phyloP scores from a whole-genome alignment of 2,888 invertebrate genomes.

The Hypolimnas misippus region DNA sequence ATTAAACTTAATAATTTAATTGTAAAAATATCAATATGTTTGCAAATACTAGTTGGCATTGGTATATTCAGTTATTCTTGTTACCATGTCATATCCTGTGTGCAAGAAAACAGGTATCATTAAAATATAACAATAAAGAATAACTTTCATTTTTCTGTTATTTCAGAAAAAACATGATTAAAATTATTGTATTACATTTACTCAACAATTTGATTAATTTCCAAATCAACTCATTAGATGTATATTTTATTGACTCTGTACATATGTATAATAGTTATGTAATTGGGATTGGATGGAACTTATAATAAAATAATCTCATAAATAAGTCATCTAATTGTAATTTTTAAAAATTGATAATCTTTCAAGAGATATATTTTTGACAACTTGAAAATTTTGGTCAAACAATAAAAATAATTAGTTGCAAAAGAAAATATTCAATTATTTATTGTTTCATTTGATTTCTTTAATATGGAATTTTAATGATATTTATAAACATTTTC shows the following conservation, averaged over 20 bases:
- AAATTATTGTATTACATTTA: not conserved
- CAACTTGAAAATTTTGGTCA: not conserved
- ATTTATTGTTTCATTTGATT: not conserved
- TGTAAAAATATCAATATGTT: not conserved
- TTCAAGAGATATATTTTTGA: not conserved
- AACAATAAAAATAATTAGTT: not conserved
- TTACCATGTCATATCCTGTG: too few relatives aligned
- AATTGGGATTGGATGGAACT: not conserved
- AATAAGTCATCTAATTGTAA: not conserved
- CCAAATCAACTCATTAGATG: not conserved
- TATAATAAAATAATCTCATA: conserved; percentile 3
- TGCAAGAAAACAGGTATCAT: too few relatives aligned
- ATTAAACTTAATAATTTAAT: not conserved
- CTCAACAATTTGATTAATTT: not conserved
- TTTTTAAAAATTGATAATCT: not conserved
- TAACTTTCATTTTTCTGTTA: too few relatives aligned
- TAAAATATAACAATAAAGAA: too few relatives aligned
- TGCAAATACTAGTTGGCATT: too few relatives aligned
- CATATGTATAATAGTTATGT: conserved; percentile 7
- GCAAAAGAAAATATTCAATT: not conserved
- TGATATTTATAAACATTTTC: too few relatives aligned
- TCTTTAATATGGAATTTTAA: not conserved
- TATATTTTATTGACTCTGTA: conserved; percentile 6
- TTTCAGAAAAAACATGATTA: too few relatives aligned
- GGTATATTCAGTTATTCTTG: too few relatives aligned